These are phyloP conservation scores for Oryzias dopingdopingensis DNA, from an alignment of 2,797 vertebrate genomes.

Conservation along the genomic window DNA sequence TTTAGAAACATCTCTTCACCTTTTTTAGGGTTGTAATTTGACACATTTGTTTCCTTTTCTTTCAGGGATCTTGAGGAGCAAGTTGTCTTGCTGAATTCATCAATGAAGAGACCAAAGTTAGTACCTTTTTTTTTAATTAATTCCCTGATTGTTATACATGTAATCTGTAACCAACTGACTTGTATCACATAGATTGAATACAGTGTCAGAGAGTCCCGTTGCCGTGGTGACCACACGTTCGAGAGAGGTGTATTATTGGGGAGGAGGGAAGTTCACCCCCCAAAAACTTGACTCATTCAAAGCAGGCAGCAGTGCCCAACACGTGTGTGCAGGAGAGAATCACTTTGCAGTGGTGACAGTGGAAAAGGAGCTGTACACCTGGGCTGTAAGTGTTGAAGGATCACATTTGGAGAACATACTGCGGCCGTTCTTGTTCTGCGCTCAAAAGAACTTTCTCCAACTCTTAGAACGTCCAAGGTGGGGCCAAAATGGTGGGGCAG, in stretches of 20 bases:
- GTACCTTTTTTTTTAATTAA: conserved; percentile 10
- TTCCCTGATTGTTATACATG: neutral
- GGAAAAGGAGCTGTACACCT: conserved; percentile 98
- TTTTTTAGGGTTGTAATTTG: neutral
- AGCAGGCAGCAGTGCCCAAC: conserved; percentile 92
- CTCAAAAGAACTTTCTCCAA: conserved; percentile 6
- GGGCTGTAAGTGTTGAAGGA: conserved; percentile 88
- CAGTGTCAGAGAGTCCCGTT: conserved; percentile 87
- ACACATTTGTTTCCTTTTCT: conserved; percentile 21
- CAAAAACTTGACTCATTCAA: conserved; percentile 97
- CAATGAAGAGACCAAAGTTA: conserved; percentile 94
- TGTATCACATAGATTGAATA: conserved; percentile 79
- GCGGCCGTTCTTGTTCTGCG: neutral
- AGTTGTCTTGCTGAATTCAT: conserved; percentile 89
- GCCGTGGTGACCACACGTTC: conserved; percentile 96
- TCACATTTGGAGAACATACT: neutral
- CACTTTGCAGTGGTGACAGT: conserved; percentile 98
- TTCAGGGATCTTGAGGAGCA: conserved; percentile 90
- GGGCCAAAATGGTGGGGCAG: conserved; percentile 94
- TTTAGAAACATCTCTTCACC: too few relatives aligned
- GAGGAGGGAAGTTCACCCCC: conserved; percentile 96
- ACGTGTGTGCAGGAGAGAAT: conserved; percentile 96
- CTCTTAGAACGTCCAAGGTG: conserved; percentile 93
- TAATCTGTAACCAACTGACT: neutral
- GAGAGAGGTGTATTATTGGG: conserved; percentile 97